Evolutionary conservation across 2,888 invertebrate species (phyloP).

Genomic region (Cheilosia pagana): DNA sequence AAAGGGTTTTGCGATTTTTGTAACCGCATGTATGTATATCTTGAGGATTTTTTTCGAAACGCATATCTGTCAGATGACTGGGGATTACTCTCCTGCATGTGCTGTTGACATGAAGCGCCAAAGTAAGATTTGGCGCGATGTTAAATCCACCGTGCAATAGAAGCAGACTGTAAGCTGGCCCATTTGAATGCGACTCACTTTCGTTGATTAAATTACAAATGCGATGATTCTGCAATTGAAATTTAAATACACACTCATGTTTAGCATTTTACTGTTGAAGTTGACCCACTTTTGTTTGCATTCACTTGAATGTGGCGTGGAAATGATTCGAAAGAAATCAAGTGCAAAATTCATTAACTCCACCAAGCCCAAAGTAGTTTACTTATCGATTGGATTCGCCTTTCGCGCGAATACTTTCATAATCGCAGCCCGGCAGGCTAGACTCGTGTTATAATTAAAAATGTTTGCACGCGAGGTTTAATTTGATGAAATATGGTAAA

Average conservation of each 20-base stretch:
- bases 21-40: conserved; percentile 68
- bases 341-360: conserved; percentile 21
- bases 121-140: conserved; percentile 26
- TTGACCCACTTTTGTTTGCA: conserved; percentile 17
- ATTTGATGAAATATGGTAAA: conserved; percentile 22
- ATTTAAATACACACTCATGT: not conserved
- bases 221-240: not conserved
- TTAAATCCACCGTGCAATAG: conserved; percentile 37
- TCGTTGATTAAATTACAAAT: not conserved
- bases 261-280: not conserved
- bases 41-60: conserved; percentile 27
- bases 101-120: conserved; percentile 46
- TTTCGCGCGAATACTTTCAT: conserved; percentile 13
- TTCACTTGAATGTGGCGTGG: not conserved
- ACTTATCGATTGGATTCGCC: conserved; percentile 19
- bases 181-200: not conserved
- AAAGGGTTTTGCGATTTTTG: conserved; percentile 63
- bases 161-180: not conserved
- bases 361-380: not conserved
- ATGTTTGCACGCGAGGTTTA: conserved; percentile 27
- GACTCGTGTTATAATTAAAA: conserved; percentile 4
- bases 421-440: conserved; percentile 7
- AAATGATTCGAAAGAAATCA: conserved; percentile 14
- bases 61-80: conserved; percentile 1
- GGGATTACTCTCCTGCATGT: conserved; percentile 50